Percentiles rank a stretch among this genome's conserved stretches.
Conservation (phyloP, 2,888 invertebrate genomes). For the Hipparchia semele region DNA sequence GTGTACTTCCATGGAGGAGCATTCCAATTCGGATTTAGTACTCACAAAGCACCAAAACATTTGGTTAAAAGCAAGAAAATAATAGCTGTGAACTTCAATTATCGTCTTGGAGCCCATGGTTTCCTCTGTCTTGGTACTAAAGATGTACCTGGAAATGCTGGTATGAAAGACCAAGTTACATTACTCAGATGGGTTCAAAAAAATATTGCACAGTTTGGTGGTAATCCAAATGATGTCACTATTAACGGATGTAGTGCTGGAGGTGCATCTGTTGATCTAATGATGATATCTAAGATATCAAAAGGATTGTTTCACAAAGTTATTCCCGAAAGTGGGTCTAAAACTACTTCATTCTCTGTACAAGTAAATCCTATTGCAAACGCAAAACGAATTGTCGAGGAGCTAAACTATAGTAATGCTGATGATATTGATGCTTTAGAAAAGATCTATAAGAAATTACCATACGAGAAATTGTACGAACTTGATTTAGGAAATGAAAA, state of each 20-base stretch:
- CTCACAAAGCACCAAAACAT: constrained; percentile 40
- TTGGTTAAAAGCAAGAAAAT: constrained; percentile 51
- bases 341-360: constrained; percentile 46
- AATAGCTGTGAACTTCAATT: constrained; percentile 59
- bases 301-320: constrained; percentile 59
- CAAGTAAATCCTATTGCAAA: constrained; percentile 56
- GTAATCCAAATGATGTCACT: constrained; percentile 63
- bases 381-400: constrained; percentile 52
- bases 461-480: constrained; percentile 5
- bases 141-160: constrained; percentile 64
- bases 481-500: background rate
- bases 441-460: constrained; percentile 8
- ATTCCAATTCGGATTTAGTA: constrained; percentile 59
- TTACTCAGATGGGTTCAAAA: constrained; percentile 49
- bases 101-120: constrained; percentile 56
- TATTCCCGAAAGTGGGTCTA: constrained; percentile 58
- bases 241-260: constrained; percentile 62
- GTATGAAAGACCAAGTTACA: constrained; percentile 65
- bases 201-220: constrained; percentile 62
- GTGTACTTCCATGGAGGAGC: constrained; percentile 73
- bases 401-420: constrained; percentile 44
- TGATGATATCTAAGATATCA: constrained; percentile 54
- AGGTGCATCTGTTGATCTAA: constrained; percentile 54
- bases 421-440: constrained; percentile 15
- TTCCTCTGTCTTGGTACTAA: constrained; percentile 62